These are phyloP conservation scores for Melangyna quadrimaculata DNA, from an alignment of 2,888 invertebrate genomes.

Conservation along the genomic window DNA sequence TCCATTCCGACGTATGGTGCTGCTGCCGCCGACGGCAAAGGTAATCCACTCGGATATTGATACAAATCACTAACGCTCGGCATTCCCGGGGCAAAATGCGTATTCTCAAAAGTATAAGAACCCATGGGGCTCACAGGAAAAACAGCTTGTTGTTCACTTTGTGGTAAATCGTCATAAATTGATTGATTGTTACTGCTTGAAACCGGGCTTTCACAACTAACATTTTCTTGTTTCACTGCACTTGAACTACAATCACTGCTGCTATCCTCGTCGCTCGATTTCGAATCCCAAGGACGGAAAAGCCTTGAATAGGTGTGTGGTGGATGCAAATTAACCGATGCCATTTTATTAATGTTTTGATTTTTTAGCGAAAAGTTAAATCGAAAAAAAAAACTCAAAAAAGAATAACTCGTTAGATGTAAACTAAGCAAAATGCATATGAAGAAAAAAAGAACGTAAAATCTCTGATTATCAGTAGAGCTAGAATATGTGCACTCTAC, in stretches of 20 bases:
- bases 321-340: constrained; percentile 77
- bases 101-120: constrained; percentile 14
- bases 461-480: constrained; percentile 46
- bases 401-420: constrained; percentile 20
- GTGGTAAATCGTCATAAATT: constrained; percentile 75
- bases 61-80: constrained; percentile 51
- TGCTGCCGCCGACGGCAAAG: constrained; percentile 66
- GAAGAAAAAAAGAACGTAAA: constrained; percentile 63
- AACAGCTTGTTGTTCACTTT: constrained; percentile 48
- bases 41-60: constrained; percentile 50
- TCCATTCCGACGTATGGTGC: constrained; percentile 77
- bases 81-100: constrained; percentile 27
- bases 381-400: constrained; percentile 20
- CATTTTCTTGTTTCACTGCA: constrained; percentile 60
- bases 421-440: constrained; percentile 57
- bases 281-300: constrained; percentile 85
- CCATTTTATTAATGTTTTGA: constrained; percentile 73
- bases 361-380: constrained; percentile 6
- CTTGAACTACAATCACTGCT: constrained; percentile 63
- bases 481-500: constrained; percentile 74
- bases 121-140: constrained; percentile 18
- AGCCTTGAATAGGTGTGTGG: constrained; percentile 83
- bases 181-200: constrained; percentile 73
- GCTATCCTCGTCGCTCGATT: constrained; percentile 71
- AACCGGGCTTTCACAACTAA: constrained; percentile 46